Evolutionary conservation across 2,113 vertebrate species (phyloP), one percentile per base, ranked within the genome.

Genomic region (Hystrix brachyura): DNA sequence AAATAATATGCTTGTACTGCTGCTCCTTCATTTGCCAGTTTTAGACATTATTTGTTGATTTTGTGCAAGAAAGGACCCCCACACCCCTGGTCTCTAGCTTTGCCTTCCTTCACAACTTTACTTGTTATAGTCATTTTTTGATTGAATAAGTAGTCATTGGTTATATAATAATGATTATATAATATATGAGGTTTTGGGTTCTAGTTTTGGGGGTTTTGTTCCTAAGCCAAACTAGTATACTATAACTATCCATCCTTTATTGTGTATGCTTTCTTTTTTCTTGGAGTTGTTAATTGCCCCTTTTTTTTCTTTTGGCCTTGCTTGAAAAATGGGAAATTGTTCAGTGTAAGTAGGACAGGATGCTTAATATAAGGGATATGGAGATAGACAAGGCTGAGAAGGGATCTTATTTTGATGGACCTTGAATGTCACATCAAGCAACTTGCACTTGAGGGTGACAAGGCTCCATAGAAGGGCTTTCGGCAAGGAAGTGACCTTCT

Each of bases 401-500:
- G 72, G 48, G 46, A 19, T 69, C 59, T 43, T 25, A 57, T 93
- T 55, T 94, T 82, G 82, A 83, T 57, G 23, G 64, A 71, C 46
- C 55, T 86, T 76, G 90, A 87, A 43, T 72, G 10, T 43, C 48
- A 94, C 7, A 15, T 72, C 80, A 59, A 92, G 60, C 38, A 72
- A 88, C 25, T 25, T 87, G 57, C 32, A 69, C 59, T 65, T 78
- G 48, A 87, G 9, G 69, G 25, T 53, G 81, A 46, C 6, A 72
- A 55, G 69, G 48, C 32, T 34, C 38, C 29, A 18, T 3, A 5
- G 69, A 86, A 86, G 19, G 91, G 21, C 53, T 65, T 90, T 46
- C 85, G 78, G 72, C 48, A 86, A 38, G 69, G 78, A 94, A 92
- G 65, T 90, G 89, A 51, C 79, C 72, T 90, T 94, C 82, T 94